Conservation (phyloP, 1,140 invertebrate species). For the Onthophagus taurus region DNA sequence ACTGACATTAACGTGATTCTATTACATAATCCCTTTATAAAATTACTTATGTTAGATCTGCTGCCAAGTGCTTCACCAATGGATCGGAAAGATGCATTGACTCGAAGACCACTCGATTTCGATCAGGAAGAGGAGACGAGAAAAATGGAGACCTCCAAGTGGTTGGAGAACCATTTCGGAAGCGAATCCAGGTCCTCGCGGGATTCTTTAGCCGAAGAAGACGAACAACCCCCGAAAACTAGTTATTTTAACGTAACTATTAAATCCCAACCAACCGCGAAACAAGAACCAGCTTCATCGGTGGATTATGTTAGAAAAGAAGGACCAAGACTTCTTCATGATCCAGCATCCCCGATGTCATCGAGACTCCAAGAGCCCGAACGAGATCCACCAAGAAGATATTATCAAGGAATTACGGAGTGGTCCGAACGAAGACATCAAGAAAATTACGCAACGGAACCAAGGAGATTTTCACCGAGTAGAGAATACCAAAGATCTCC, state of each 20-base stretch:
- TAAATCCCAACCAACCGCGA: conserved; percentile 51
- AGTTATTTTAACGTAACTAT: conserved; percentile 70
- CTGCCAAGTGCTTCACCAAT: conserved; percentile 37
- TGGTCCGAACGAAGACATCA: conserved; percentile 56
- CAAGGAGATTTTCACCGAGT: conserved; percentile 35
- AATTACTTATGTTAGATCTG: conserved; percentile 6
- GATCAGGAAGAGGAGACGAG: conserved; percentile 81
- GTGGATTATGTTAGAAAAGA: conserved; percentile 21
- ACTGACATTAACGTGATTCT: not conserved
- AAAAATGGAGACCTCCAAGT: conserved; percentile 80
- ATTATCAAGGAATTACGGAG: conserved; percentile 46
- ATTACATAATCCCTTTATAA: not conserved
- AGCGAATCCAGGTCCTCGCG: conserved; percentile 71
- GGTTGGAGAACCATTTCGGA: conserved; percentile 82
- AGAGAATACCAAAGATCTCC: conserved; percentile 28
- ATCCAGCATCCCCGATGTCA: conserved; percentile 36
- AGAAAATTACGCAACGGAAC: conserved; percentile 1
- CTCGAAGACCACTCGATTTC: conserved; percentile 68
- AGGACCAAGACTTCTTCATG: conserved; percentile 36
- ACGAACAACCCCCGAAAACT: conserved; percentile 47
- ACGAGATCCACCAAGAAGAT: conserved; percentile 9
- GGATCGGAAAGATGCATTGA: conserved; percentile 67
- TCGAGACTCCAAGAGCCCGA: conserved; percentile 39
- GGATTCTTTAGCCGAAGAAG: conserved; percentile 46
- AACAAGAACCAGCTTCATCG: conserved; percentile 24